These are phyloP conservation scores for Morpho deidamia DNA, from an alignment of 2,888 invertebrate genomes.

Conservation along the genomic window DNA sequence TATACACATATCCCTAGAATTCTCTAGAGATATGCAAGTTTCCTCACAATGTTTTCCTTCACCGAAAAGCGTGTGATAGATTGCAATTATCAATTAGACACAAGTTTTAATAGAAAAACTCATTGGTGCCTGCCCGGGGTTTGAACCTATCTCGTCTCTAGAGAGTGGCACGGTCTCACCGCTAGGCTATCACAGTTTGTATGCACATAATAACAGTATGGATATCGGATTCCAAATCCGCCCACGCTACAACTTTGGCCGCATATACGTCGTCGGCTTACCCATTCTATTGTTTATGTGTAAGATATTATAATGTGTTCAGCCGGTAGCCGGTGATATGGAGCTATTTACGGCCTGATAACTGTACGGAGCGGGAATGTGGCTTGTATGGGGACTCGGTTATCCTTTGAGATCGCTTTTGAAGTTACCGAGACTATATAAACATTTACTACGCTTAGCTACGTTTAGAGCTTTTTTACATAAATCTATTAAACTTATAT, in stretches of 20 bases:
- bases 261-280: constrained; percentile 41
- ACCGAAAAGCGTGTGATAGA: no score
- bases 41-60: no score
- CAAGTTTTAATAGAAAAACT: no score
- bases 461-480: neutral
- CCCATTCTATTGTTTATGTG: constrained; percentile 71
- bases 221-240: neutral
- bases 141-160: no score
- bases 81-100: no score
- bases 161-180: no score
- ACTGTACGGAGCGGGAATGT: constrained; percentile 45
- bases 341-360: constrained; percentile 58
- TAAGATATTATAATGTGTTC: constrained; percentile 71
- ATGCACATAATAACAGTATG: no score
- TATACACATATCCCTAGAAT: no score
- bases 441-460: neutral
- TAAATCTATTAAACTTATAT: no score
- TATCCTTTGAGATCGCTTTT: constrained; percentile 22
- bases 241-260: constrained; percentile 34
- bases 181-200: no score
- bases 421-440: constrained; percentile 3
- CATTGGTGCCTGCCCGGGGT: no score
- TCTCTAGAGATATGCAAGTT: no score
- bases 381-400: constrained; percentile 26
- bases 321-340: constrained; percentile 65